Percentiles rank a stretch among this genome's conserved stretches.
phyloP scores from a whole-genome alignment of 1,140 invertebrate genomes.

The Acromyrmex heyeri region DNA sequence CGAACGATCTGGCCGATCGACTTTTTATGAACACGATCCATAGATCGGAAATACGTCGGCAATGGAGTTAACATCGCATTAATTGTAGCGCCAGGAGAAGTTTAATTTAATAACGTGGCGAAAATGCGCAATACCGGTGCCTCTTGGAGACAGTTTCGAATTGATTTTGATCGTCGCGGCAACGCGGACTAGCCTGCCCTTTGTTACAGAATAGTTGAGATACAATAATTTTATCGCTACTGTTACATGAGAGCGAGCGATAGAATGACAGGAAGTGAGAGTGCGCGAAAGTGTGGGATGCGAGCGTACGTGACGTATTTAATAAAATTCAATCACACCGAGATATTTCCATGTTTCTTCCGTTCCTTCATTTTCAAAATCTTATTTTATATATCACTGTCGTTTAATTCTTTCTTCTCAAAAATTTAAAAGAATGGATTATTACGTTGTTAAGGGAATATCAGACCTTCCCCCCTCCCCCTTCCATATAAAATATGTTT shows the following conservation, averaged over 20 bases:
- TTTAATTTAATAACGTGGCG: conserved; percentile 26
- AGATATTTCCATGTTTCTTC: conserved; percentile 31
- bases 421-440: not conserved
- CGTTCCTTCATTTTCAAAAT: conserved; percentile 13
- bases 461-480: too few relatives aligned
- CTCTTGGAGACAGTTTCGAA: conserved; percentile 52
- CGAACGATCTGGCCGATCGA: not conserved
- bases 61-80: not conserved
- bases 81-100: not conserved
- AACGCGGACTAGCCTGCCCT: conserved; percentile 65
- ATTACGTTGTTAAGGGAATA: not conserved
- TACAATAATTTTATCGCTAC: conserved; percentile 75
- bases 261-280: conserved; percentile 68
- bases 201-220: conserved; percentile 77
- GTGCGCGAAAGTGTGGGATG: conserved; percentile 68
- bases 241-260: conserved; percentile 69
- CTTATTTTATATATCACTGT: not conserved
- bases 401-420: not conserved
- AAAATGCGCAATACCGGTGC: conserved; percentile 11
- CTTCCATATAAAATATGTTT: too few relatives aligned
- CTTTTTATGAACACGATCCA: not conserved
- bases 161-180: conserved; percentile 41
- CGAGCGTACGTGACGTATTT: conserved; percentile 71
- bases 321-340: conserved; percentile 71
- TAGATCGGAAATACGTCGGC: not conserved